Conservation (phyloP, 1,140 invertebrate species). For the Drosophila willistoni region DNA sequence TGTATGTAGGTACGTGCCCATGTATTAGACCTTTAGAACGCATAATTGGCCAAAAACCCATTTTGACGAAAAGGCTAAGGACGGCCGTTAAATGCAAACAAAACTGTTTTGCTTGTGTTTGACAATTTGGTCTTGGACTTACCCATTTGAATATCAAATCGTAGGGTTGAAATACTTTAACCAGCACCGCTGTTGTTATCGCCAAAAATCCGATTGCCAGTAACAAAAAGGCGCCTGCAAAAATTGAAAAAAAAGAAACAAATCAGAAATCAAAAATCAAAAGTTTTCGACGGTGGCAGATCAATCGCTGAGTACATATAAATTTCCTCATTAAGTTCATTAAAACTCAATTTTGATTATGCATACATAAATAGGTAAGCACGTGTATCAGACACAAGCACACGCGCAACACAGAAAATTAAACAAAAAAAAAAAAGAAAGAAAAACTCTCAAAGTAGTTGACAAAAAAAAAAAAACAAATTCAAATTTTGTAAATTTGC, state of each 20-base stretch:
- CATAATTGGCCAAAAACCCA: constrained; percentile 36
- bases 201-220: constrained; percentile 87
- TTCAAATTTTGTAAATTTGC: constrained; percentile 28
- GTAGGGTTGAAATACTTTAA: constrained; percentile 88
- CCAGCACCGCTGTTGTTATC: constrained; percentile 85
- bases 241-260: constrained; percentile 49
- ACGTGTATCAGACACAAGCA: constrained; percentile 15
- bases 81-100: constrained; percentile 42
- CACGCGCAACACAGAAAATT: constrained; percentile 38
- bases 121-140: constrained; percentile 50
- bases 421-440: constrained; percentile 11
- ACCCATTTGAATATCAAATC: constrained; percentile 88
- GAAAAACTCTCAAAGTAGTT: constrained; percentile 3
- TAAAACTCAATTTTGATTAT: constrained; percentile 56
- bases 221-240: constrained; percentile 88
- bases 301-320: constrained; percentile 49
- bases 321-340: constrained; percentile 62
- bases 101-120: constrained; percentile 31
- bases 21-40: constrained; percentile 35
- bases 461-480: neutral
- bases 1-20: constrained; percentile 31
- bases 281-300: neutral
- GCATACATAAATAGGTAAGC: constrained; percentile 39
- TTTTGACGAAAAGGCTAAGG: constrained; percentile 53
- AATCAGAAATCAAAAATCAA: neutral